Evolutionary conservation across 2,113 vertebrate genomes (phyloP), one percentile per base, ranked within the genome.

Genomic region (Anthoscopus minutus): DNA sequence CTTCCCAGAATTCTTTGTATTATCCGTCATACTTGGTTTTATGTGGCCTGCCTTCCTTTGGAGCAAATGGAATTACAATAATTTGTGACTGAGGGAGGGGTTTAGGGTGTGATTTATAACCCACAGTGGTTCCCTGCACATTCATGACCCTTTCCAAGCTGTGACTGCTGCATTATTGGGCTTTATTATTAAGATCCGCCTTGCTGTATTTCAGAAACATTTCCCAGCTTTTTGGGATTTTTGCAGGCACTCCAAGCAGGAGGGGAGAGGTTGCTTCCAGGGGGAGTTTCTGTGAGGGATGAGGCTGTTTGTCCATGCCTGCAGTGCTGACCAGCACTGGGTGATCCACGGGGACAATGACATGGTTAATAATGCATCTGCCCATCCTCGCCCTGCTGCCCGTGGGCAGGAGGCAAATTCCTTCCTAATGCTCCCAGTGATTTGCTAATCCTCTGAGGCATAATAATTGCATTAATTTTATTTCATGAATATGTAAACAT

Each of bases 381-480:
- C 76, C 67, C 76, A 78, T 28, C 94, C 90, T 71, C 25, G 8
- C 44, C 3, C 79, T 51, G 85, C 88, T 48, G 35, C 13, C 2
- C 37, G 15, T 73, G 82, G 76, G 78, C 80, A 83, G 86, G 84
- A 93, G 89, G 88, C 64, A 81, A 53, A 94, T 84, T 67, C 82
- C 76, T 90, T 60, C 95, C 72, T 86, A 66, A 80, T 5, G 37
- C 85, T 88, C 81, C 93, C 96, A 88, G 88, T 92, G 96, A 93
- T 94, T 94, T 94, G 61, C 71, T 88, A 61, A 87, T 89, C 89
- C 72, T 76, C 72, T 61, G n/a, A 65, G 86, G 90, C 94, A 53
- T 53, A 83, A 73, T 86, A 83, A 93, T 93, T 83, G 86, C 89
- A 38, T 95, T 92, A 95, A 94, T 96, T 94, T 94, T 85, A 37